Conservation (phyloP, 2,888 invertebrate species). For the Melipona bicolor region DNA sequence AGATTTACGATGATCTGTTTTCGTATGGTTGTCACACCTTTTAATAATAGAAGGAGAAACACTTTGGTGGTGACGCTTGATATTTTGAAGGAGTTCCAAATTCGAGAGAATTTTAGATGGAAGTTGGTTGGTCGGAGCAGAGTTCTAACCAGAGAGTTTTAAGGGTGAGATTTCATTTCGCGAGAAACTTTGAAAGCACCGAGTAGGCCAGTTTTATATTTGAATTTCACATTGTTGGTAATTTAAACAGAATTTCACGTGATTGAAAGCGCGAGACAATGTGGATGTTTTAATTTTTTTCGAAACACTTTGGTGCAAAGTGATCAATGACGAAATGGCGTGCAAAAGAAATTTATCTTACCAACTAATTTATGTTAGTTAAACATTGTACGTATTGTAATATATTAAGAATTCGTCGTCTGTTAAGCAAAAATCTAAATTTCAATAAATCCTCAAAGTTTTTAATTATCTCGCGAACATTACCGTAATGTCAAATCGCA, state of each 20-base stretch:
- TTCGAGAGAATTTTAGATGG: not conserved
- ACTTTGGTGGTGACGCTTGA: not conserved
- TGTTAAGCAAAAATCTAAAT: not conserved
- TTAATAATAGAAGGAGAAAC: too few species aligned
- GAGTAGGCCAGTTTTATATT: not conserved
- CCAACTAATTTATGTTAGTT: too few species aligned
- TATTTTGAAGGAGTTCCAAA: not conserved
- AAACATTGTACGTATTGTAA: too few species aligned
- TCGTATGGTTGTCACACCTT: too few species aligned
- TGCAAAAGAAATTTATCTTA: too few species aligned
- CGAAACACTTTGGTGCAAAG: too few species aligned
- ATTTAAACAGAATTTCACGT: not conserved
- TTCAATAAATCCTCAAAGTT: not conserved
- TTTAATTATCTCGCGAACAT: not conserved
- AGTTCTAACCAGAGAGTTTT: not conserved
- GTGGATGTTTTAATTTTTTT: too few species aligned
- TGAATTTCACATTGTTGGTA: not conserved
- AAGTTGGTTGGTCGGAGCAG: not conserved
- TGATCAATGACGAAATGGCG: too few species aligned
- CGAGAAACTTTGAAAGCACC: not conserved
- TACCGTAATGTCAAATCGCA: not conserved
- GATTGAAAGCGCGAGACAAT: not conserved
- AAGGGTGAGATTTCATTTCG: not conserved
- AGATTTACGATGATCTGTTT: too few species aligned
- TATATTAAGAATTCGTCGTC: too few species aligned